Base-by-base conservation (phyloP, 2,113 vertebrate genomes). In the Pseudonaja textilis region DNA sequence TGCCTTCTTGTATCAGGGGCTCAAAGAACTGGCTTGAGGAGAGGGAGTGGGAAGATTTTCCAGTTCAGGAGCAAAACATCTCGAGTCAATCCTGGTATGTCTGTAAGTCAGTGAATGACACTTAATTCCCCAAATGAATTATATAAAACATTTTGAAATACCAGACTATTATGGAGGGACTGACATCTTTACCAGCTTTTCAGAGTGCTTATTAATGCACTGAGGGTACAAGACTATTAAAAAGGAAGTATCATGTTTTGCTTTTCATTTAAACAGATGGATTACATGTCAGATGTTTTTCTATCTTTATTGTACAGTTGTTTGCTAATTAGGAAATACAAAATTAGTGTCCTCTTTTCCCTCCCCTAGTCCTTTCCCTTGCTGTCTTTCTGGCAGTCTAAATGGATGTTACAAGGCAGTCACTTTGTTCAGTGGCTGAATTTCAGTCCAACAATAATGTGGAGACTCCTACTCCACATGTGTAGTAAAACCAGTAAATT, bases 371-470 rank as follows among this genome's bases (percentile, higher is more conserved):
- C 20, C 25, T 26, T 18, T n/a, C 42, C n/a, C 3, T 34, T 16
- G 20, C 61, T 89, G 95, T 96, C 7, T 89, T 96, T 97, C 95
- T 96, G 94, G 95, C 55, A 95, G 64, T 34, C 87, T 88, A 94
- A 95, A 90, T 90, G 93, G 94, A 92, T 92, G 16, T 64, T 94
- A 95, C 93, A 96, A 85, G 34, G 42, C 94, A 93, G 86, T 64
- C 95, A 95, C 93, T 93, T 93, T 89, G 94, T 85, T 89, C 85
- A 69, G 86, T 74, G 8, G 64, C 50, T 94, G n/a, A 55, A 96
- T 97, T 97, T 93, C 92, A 94, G 91, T 95, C 94, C 92, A 93
- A 91, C 93, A 88, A 95, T 96, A 96, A 96, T 95, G 91, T 90
- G 94, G 90, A 93, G 64, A 90, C 26, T 94, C 85, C 1, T 45